phyloP scores from a whole-genome alignment of 2,888 invertebrate genomes.

The Urechis unicinctus region DNA sequence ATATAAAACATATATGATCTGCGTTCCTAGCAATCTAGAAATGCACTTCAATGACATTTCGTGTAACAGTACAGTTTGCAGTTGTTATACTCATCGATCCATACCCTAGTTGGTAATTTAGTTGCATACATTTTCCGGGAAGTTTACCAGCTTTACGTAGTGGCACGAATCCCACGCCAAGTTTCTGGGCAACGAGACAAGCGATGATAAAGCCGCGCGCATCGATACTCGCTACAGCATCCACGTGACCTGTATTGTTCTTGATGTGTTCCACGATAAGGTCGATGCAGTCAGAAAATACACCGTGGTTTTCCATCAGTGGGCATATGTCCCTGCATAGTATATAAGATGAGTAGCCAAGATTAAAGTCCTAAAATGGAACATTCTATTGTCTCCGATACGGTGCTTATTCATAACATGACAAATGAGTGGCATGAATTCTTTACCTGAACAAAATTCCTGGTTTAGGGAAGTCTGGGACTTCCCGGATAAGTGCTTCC shows the following conservation, averaged over 20 bases:
- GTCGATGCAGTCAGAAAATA: conserved; percentile 66
- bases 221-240: conserved; percentile 81
- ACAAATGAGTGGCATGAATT: not conserved
- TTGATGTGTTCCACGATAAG: conserved; percentile 64
- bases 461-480: conserved; percentile 79
- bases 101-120: conserved; percentile 80
- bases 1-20: not conserved
- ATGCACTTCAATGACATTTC: no score
- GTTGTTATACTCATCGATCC: conserved; percentile 62
- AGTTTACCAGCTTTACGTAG: conserved; percentile 93
- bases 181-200: conserved; percentile 71
- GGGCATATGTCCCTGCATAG: conserved; percentile 84
- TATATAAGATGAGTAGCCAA: no score
- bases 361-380: no score
- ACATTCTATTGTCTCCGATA: not conserved
- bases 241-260: conserved; percentile 58
- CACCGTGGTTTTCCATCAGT: conserved; percentile 66
- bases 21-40: no score
- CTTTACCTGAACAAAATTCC: conserved; percentile 80
- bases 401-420: not conserved
- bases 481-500: no score
- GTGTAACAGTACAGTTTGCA: no score
- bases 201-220: conserved; percentile 91
- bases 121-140: conserved; percentile 70
- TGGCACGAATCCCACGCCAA: conserved; percentile 79